phyloP scores from a whole-genome alignment of 1,140 invertebrate species.

The Pseudomyrmex sp. region DNA sequence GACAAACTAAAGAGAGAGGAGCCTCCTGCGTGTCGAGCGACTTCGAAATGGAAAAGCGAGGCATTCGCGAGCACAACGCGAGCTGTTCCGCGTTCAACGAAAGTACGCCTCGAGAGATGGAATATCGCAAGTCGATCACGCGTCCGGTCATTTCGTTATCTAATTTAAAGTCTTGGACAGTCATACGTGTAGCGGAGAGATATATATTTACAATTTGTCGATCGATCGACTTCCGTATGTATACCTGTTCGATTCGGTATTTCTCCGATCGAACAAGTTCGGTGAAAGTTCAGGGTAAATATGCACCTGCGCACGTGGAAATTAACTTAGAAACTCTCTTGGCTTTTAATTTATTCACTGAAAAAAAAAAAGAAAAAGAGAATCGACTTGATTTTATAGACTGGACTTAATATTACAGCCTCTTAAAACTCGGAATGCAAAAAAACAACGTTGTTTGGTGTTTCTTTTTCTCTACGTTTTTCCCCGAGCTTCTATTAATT shows the following conservation, averaged over 20 bases:
- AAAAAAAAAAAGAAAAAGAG: background rate
- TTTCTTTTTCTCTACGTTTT: background rate
- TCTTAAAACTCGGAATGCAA: background rate
- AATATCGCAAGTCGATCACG: background rate
- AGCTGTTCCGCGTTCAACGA: conserved; percentile 23
- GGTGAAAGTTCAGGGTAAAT: conserved; percentile 36
- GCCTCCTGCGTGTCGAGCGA: conserved; percentile 42
- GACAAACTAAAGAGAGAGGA: conserved; percentile 34
- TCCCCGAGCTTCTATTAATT: background rate
- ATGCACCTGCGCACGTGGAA: no score
- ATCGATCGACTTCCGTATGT: background rate
- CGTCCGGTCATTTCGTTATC: background rate
- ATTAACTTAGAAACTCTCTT: background rate
- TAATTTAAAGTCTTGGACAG: background rate
- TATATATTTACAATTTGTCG: background rate
- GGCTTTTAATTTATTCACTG: background rate
- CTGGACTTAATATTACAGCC: background rate
- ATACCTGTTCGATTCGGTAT: background rate
- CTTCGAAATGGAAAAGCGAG: conserved; percentile 54
- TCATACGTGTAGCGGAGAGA: background rate
- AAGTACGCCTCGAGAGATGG: conserved; percentile 9
- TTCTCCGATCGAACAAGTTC: conserved; percentile 21
- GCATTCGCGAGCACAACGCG: background rate
- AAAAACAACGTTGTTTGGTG: background rate
- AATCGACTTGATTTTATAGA: background rate